Percentiles rank a stretch among this genome's conserved stretches.
These are phyloP conservation scores for Uloborus plumipes DNA, from an alignment of 2,888 invertebrate genomes.

Conservation along the genomic window DNA sequence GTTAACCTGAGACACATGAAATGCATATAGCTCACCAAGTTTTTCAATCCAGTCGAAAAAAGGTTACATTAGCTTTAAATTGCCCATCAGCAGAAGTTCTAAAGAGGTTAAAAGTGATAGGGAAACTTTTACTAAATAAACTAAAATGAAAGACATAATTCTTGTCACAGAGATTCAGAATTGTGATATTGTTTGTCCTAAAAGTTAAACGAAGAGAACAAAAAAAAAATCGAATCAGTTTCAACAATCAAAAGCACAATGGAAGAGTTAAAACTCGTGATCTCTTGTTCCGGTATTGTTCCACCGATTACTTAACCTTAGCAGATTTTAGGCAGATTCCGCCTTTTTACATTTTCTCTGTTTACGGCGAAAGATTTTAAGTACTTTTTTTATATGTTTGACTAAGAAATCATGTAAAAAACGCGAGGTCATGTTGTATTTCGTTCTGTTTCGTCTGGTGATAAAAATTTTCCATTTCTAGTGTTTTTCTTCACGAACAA, in stretches of 20 bases:
- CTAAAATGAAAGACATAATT: no score
- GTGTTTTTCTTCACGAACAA: no score
- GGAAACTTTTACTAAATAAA: no score
- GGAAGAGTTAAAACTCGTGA: conserved; percentile 33
- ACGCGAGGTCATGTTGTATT: conserved; percentile 5
- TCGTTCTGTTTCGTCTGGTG: background rate
- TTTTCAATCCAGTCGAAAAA: no score
- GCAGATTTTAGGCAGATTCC: conserved; percentile 18
- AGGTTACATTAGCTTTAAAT: no score
- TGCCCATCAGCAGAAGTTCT: no score
- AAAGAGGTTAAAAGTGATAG: no score
- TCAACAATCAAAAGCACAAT: conserved; percentile 31
- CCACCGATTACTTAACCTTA: conserved; percentile 24
- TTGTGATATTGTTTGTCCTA: no score
- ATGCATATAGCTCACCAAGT: no score
- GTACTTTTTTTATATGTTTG: conserved; percentile 34
- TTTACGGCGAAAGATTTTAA: background rate
- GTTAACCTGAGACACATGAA: no score
- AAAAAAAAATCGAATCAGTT: background rate
- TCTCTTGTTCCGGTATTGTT: conserved; percentile 26
- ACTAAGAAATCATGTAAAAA: conserved; percentile 38
- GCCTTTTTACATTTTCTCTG: conserved; percentile 25
- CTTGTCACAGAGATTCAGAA: no score
- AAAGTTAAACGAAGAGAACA: no score
- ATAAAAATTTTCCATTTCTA: background rate